These are phyloP conservation scores for Diplosoma virens DNA, from an alignment of 23 tunicate species.

Conservation along the genomic window DNA sequence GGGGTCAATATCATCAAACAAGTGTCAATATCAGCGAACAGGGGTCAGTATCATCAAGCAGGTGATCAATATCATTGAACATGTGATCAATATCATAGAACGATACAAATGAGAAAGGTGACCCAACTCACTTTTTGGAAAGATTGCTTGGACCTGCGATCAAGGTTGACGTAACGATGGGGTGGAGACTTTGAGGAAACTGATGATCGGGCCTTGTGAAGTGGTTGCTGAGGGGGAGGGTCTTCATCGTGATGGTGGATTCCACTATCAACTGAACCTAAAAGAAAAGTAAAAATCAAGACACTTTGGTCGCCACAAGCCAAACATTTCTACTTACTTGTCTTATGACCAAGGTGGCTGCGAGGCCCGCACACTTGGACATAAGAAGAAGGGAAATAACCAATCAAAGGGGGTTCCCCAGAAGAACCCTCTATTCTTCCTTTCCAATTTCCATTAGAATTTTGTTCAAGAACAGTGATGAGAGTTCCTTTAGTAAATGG, in stretches of 20 bases:
- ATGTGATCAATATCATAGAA: too few species aligned
- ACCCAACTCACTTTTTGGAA: background rate
- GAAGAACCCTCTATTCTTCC: slow-evolving; percentile 29
- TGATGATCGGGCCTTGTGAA: background rate
- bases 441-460: slow-evolving; percentile 51
- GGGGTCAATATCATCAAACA: too few species aligned
- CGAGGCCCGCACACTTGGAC: slow-evolving; percentile 31
- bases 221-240: background rate
- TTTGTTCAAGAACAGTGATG: slow-evolving; percentile 52
- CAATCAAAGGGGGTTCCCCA: slow-evolving; percentile 26
- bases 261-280: slow-evolving; percentile 72
- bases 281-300: too few species aligned
- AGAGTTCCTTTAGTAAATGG: slow-evolving; percentile 52
- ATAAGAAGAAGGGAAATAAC: slow-evolving; percentile 48
- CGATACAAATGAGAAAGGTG: too few species aligned
- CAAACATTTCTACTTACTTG: too few species aligned
- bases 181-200: background rate
- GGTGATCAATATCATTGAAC: too few species aligned
- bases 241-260: slow-evolving; percentile 65
- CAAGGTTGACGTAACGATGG: slow-evolving; percentile 18
- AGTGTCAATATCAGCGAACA: too few species aligned
- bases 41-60: too few species aligned
- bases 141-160: background rate
- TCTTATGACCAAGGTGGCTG: too few species aligned
- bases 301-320: too few species aligned